These are phyloP conservation scores for Mystacides longicornis DNA, from an alignment of 2,888 invertebrate genomes.

Conservation along the genomic window DNA sequence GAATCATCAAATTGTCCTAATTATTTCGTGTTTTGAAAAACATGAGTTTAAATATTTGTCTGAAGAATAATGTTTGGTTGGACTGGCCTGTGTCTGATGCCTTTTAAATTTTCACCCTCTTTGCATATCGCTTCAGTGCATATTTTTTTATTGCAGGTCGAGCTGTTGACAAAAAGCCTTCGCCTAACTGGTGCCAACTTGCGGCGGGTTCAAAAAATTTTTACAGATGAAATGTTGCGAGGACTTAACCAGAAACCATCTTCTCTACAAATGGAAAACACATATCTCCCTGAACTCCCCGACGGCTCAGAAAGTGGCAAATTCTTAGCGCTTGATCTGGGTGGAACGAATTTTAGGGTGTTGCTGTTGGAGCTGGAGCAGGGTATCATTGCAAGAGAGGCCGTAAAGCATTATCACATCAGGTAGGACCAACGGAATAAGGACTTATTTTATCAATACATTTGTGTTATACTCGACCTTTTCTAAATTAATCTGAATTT, in stretches of 20 bases:
- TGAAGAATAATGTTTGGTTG: too few relatives aligned
- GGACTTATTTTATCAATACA: not conserved
- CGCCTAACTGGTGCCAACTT: constrained; percentile 39
- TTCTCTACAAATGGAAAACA: constrained; percentile 69
- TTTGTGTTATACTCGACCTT: not conserved
- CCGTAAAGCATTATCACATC: constrained; percentile 58
- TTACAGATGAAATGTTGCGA: constrained; percentile 54
- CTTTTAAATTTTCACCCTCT: too few relatives aligned
- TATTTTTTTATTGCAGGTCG: too few relatives aligned
- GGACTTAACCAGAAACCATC: constrained; percentile 57
- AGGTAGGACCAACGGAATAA: constrained; percentile 33
- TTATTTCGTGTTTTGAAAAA: too few relatives aligned
- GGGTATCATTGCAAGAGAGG: constrained; percentile 50
- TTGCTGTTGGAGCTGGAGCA: constrained; percentile 54
- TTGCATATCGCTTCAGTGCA: too few relatives aligned
- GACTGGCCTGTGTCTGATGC: too few relatives aligned
- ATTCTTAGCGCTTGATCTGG: constrained; percentile 70
- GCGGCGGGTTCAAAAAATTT: constrained; percentile 49
- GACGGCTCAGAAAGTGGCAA: constrained; percentile 67
- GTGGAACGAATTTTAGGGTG: constrained; percentile 76
- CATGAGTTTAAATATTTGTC: too few relatives aligned
- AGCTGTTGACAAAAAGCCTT: constrained; percentile 26
- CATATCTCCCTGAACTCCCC: constrained; percentile 65
- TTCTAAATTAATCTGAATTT: too few relatives aligned
- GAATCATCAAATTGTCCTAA: too few relatives aligned